A percentile compares a stretch with the other conserved stretches of the same genome.
Conservation (phyloP, 2,888 invertebrate genomes). For the Altica lythri region DNA sequence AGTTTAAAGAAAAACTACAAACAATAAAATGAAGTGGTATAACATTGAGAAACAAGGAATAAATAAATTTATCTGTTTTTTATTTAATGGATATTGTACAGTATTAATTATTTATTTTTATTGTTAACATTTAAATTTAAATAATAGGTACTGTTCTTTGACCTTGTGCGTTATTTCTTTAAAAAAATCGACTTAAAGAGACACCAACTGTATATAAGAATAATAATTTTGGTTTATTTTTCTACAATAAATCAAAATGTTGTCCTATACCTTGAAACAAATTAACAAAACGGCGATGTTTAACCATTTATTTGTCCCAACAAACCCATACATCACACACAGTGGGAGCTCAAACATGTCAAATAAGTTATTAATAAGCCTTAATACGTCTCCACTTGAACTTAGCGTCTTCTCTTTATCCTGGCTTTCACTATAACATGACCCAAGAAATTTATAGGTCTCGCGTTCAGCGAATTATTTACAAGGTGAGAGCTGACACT, state of each 20-base stretch:
- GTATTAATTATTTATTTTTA: too few relatives aligned
- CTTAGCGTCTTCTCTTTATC: constrained; percentile 43
- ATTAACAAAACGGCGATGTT: constrained; percentile 13
- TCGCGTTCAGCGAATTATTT: constrained; percentile 54
- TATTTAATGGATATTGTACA: too few relatives aligned
- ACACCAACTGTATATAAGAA: too few relatives aligned
- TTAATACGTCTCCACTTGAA: constrained; percentile 44
- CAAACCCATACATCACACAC: constrained; percentile 49
- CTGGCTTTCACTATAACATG: constrained; percentile 50
- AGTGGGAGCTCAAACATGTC: constrained; percentile 48
- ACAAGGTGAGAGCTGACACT: constrained; percentile 57
- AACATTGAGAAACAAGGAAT: too few relatives aligned
- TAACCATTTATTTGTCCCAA: constrained; percentile 20
- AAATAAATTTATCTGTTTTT: too few relatives aligned
- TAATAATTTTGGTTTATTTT: too few relatives aligned
- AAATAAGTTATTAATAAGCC: constrained; percentile 51
- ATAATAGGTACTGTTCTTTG: too few relatives aligned
- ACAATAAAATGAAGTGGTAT: too few relatives aligned
- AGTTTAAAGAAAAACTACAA: too few relatives aligned
- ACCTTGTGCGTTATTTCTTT: too few relatives aligned
- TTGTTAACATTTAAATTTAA: too few relatives aligned
- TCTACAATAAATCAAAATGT: neutral
- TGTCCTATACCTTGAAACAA: constrained; percentile 6
- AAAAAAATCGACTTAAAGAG: too few relatives aligned
- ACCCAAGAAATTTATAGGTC: constrained; percentile 55